These are phyloP conservation scores for Triplophysa siluroides DNA, from an alignment of 2,113 vertebrate genomes.

Conservation along the genomic window DNA sequence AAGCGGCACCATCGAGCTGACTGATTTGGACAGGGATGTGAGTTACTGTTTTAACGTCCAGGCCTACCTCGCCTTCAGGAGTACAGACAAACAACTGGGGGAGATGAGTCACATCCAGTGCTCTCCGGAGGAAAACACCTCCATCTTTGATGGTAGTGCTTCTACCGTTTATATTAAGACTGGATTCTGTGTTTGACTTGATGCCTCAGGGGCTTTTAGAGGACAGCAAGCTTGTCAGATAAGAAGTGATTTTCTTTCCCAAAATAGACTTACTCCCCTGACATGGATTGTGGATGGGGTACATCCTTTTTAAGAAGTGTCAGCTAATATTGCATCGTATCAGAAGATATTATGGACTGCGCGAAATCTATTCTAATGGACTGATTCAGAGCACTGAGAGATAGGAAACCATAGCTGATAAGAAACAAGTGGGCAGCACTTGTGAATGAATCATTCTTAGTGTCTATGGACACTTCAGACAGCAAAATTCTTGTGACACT, in stretches of 20 bases:
- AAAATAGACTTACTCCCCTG: constrained; percentile 26
- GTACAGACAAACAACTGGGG: constrained; percentile 68
- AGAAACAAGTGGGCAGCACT: background rate
- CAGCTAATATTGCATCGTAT: constrained; percentile 12
- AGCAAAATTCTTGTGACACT: background rate
- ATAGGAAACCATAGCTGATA: background rate
- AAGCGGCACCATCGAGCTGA: constrained; percentile 70
- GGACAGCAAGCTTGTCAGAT: background rate
- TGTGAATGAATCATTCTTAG: background rate
- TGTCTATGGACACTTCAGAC: background rate
- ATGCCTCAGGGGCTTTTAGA: background rate
- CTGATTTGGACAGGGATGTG: constrained; percentile 68
- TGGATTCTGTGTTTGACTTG: background rate
- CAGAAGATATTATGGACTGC: constrained; percentile 1
- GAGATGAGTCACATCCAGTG: constrained; percentile 73
- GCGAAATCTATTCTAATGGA: background rate
- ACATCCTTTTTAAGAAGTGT: background rate
- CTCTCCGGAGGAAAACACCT: constrained; percentile 1
- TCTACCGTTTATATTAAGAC: background rate
- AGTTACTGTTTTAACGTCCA: constrained; percentile 87
- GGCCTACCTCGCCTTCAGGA: constrained; percentile 72
- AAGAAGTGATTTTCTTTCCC: background rate
- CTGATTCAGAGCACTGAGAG: background rate
- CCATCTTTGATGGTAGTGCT: constrained; percentile 56
- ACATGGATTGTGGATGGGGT: background rate